A percentile compares a stretch with the other conserved stretches of the same genome.
Evolutionary conservation across 2,113 vertebrate genomes (phyloP).

Genomic region (Thalassoma bifasciatum): DNA sequence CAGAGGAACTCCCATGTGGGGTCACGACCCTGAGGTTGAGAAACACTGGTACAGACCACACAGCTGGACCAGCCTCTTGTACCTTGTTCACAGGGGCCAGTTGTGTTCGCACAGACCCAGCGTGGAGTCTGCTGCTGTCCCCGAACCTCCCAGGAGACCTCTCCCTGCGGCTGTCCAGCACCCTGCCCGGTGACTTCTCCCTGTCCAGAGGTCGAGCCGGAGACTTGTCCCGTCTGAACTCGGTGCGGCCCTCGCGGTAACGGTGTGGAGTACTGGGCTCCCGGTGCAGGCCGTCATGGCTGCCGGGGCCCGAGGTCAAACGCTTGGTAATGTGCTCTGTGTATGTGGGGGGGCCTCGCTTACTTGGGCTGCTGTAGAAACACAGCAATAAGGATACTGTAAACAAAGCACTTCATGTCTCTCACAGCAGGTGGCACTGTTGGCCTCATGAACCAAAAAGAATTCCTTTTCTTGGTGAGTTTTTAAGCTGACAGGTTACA

Average conservation of each 20-base stretch:
- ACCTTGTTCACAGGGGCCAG: slow-evolving; percentile 98
- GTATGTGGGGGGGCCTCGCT: slow-evolving; percentile 97
- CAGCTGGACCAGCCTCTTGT: background rate
- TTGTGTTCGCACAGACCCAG: slow-evolving; percentile 91
- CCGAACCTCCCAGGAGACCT: slow-evolving; percentile 94
- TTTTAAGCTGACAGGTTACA: background rate
- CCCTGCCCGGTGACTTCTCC: slow-evolving; percentile 94
- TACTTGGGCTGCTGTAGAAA: slow-evolving; percentile 90
- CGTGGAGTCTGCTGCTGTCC: slow-evolving; percentile 89
- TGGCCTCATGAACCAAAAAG: background rate
- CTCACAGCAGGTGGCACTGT: slow-evolving; percentile 51
- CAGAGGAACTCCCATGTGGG: too few relatives aligned
- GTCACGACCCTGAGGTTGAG: too few relatives aligned
- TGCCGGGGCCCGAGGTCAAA: slow-evolving; percentile 90
- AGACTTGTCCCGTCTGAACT: slow-evolving; percentile 96
- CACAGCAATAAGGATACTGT: background rate
- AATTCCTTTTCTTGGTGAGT: background rate
- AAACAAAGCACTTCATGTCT: background rate
- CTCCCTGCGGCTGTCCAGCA: slow-evolving; percentile 93
- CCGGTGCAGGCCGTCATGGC: slow-evolving; percentile 90
- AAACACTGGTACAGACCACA: too few relatives aligned
- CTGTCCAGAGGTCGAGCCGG: slow-evolving; percentile 93
- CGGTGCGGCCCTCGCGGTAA: slow-evolving; percentile 94
- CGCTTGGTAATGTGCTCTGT: slow-evolving; percentile 99
- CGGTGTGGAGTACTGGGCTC: slow-evolving; percentile 98